Evolutionary conservation across 2,888 invertebrate species (phyloP).

Genomic region (Drosophila sordidula): DNA sequence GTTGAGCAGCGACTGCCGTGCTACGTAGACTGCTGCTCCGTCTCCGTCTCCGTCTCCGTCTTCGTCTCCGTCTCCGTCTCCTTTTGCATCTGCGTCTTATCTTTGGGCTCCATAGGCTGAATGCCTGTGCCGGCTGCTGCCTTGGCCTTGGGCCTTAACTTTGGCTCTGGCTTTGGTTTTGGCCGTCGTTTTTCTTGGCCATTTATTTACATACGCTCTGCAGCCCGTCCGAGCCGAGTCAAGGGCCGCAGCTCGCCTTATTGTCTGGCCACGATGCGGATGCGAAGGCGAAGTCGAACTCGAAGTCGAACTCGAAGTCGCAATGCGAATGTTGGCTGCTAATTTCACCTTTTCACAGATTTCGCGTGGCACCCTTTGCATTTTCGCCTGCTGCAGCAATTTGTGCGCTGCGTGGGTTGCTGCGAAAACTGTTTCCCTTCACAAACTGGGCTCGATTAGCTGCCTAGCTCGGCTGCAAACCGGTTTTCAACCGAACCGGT

Average conservation of each 20-base stretch:
- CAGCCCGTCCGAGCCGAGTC: constrained; percentile 48
- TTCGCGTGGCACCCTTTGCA: constrained; percentile 44
- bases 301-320: constrained; percentile 5
- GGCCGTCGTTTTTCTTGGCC: constrained; percentile 54
- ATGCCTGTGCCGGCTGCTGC: constrained; percentile 44
- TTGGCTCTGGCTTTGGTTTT: constrained; percentile 36
- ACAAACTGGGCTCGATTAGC: not conserved
- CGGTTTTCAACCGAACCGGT: too few species aligned
- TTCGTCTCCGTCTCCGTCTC: not conserved
- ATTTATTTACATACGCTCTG: constrained; percentile 73
- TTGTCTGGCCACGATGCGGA: constrained; percentile 68
- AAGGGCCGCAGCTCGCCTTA: constrained; percentile 74
- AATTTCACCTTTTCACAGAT: constrained; percentile 79
- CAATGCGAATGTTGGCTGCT: constrained; percentile 51
- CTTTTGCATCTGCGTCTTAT: constrained; percentile 36
- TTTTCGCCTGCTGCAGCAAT: too few species aligned
- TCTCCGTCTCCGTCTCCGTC: not conserved
- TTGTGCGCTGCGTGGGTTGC: constrained; percentile 40
- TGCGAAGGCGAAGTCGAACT: not conserved
- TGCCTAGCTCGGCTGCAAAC: not conserved
- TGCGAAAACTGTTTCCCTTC: constrained; percentile 28
- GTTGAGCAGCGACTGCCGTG: constrained; percentile 64
- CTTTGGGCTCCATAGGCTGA: constrained; percentile 27
- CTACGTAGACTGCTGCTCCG: constrained; percentile 53
- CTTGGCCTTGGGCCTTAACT: constrained; percentile 61